These are phyloP conservation scores for Aplysia californica DNA, from an alignment of 1,140 invertebrate genomes.

Conservation along the genomic window DNA sequence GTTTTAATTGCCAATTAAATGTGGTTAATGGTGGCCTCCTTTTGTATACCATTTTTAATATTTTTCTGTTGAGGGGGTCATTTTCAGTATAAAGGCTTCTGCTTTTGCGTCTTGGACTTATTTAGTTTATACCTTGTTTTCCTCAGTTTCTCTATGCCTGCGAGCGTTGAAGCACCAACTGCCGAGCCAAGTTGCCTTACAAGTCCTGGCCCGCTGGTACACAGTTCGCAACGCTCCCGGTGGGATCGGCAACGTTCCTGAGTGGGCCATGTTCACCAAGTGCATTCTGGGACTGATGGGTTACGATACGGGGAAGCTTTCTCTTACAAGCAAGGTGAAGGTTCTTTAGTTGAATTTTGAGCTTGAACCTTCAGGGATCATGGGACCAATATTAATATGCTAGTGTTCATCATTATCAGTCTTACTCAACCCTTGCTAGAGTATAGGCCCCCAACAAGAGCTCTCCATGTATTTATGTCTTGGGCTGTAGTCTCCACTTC, in stretches of 20 bases:
- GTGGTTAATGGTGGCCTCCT: background rate
- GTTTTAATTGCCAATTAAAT: no score
- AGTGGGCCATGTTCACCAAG: slow-evolving; percentile 84
- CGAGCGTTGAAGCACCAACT: slow-evolving; percentile 79
- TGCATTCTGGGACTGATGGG: slow-evolving; percentile 73
- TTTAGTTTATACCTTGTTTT: no score
- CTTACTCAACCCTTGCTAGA: no score
- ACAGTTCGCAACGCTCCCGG: slow-evolving; percentile 87
- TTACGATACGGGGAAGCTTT: slow-evolving; percentile 78
- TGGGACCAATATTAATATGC: no score
- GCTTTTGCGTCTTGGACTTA: no score
- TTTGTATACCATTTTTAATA: background rate
- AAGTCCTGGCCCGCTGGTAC: slow-evolving; percentile 88
- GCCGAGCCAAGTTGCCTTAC: slow-evolving; percentile 80
- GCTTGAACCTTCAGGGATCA: no score
- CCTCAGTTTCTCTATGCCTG: slow-evolving; percentile 72
- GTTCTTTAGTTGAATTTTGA: no score
- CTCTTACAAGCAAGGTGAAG: slow-evolving; percentile 64
- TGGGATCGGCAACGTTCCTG: slow-evolving; percentile 80
- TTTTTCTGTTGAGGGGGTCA: background rate
- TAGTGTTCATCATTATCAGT: no score
- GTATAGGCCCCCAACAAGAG: no score
- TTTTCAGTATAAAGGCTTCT: background rate
- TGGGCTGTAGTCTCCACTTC: no score
- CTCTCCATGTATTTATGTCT: no score